Evolutionary conservation across 2,888 invertebrate genomes (phyloP).

Genomic region (Ernsta delagoae): DNA sequence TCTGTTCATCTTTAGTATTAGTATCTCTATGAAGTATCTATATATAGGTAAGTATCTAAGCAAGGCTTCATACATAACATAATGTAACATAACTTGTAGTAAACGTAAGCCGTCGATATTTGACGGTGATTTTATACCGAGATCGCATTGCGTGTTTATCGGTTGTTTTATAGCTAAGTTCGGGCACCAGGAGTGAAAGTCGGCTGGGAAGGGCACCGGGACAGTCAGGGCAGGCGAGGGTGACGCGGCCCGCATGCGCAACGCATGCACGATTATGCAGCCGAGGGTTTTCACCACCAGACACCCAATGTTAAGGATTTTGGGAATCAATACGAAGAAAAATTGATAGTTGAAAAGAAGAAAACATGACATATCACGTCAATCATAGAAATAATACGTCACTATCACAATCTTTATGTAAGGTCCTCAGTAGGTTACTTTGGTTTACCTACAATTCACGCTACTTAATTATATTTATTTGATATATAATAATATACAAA

Average conservation of each 20-base stretch:
- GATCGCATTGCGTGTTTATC: slow-evolving; percentile 46
- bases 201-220: slow-evolving; percentile 78
- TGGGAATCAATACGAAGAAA: neutral
- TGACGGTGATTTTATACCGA: slow-evolving; percentile 3
- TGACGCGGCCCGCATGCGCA: slow-evolving; percentile 64
- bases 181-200: slow-evolving; percentile 74
- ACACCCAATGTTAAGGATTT: neutral
- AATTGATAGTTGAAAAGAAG: no score
- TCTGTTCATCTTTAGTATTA: no score
- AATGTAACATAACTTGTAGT: neutral
- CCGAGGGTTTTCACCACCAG: slow-evolving; percentile 48
- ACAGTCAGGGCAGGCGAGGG: slow-evolving; percentile 55
- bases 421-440: no score
- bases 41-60: no score
- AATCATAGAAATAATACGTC: no score
- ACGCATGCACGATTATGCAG: slow-evolving; percentile 52
- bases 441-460: no score
- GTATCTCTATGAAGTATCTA: no score
- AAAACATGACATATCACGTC: no score
- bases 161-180: slow-evolving; percentile 47
- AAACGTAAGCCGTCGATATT: neutral
- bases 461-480: no score
- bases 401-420: no score
- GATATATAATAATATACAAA: no score
- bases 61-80: no score